Evolutionary conservation across 37 sponge, comb jelly and placozoan species (phyloP).

Genomic region (Spongilla lacustris): DNA sequence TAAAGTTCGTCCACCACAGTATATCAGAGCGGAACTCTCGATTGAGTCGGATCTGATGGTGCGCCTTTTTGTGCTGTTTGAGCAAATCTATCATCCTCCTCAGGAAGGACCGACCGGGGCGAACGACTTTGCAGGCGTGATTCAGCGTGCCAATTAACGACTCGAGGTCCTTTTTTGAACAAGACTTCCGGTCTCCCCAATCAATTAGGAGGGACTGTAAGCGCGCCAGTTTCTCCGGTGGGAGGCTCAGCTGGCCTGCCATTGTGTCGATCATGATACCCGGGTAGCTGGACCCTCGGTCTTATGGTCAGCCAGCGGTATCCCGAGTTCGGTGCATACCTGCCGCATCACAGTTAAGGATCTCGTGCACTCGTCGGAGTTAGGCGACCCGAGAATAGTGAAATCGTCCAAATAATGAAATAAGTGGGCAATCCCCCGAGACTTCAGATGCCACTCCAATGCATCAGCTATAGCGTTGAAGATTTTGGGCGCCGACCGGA

Average conservation of each 20-base stretch:
- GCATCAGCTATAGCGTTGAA: conserved; percentile 49
- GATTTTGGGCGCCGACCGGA: conserved; percentile 42
- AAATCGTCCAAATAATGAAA: conserved; percentile 46
- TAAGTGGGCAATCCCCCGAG: conserved; percentile 3
- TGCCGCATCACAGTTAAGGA: not conserved
- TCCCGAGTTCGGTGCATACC: conserved; percentile 13
- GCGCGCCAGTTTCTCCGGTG: conserved; percentile 34
- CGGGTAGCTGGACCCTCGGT: conserved; percentile 26
- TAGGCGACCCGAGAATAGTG: not conserved
- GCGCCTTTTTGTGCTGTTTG: not conserved
- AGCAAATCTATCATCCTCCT: no score
- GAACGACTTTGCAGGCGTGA: conserved; percentile 41
- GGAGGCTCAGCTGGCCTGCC: conserved; percentile 11
- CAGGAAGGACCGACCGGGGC: conserved; percentile 24
- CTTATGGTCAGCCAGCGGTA: conserved; percentile 47
- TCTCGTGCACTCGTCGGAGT: not conserved
- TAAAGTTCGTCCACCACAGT: conserved; percentile 30
- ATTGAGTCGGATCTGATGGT: conserved; percentile 14
- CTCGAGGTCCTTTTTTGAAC: conserved; percentile 22
- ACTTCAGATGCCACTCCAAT: conserved; percentile 9
- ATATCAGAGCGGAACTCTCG: conserved; percentile 9
- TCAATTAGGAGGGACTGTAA: not conserved
- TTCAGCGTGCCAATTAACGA: conserved; percentile 34
- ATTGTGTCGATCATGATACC: conserved; percentile 39
- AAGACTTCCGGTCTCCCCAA: conserved; percentile 9